Evolutionary conservation across 2,888 invertebrate genomes (phyloP), one percentile per base, ranked within the genome.

Genomic region (Uloborus plumipes): DNA sequence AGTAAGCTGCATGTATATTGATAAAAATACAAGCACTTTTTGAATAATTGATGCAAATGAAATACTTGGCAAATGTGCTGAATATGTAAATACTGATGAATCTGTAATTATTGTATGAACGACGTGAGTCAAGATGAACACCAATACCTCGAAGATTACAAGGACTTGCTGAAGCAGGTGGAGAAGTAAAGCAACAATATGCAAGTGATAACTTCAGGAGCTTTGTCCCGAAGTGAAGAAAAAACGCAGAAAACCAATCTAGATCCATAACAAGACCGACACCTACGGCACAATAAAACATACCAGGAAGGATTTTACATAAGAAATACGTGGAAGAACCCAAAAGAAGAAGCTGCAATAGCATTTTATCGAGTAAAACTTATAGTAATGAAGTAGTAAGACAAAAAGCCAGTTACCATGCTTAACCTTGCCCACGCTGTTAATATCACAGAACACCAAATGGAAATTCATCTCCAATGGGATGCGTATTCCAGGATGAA

Each of bases 281-380:
- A 62, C 70, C 2, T 84, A 77, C 66, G 86, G 85, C 39, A 86
- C 85, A 1, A 58, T 85, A 13, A n/a, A 80, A 49, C 16, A 49
- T n/a, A 80, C 77, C n/a, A 49, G 85, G 26, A 84, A 84, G 69
- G 51, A 73, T n/a, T 16, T 71, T 0, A 85, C 84, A 49, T 13
- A 31, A 31, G 55, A 14, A 49, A 20, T 70, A 26, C 62, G 6
- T n/a, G 39, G 22, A 74, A 83, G 31, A 80, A 77, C 49, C 0
- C 82, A n/a, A 69, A 85, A 49, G 77, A 70, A 39, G 85, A 78
- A 22, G 49, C 66, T 53, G 58, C 67, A 22, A 31, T 20, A 20
- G 79, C 73, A 39, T 80, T 65, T 26, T 65, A 64, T 49, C 58
- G 51, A 58, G 80, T 80, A 9, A 84, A 80, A 51, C 26, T 77